Percentiles rank a stretch among this genome's conserved stretches.
phyloP scores from a whole-genome alignment of 2,113 vertebrate species.

The Etheostoma cragini region DNA sequence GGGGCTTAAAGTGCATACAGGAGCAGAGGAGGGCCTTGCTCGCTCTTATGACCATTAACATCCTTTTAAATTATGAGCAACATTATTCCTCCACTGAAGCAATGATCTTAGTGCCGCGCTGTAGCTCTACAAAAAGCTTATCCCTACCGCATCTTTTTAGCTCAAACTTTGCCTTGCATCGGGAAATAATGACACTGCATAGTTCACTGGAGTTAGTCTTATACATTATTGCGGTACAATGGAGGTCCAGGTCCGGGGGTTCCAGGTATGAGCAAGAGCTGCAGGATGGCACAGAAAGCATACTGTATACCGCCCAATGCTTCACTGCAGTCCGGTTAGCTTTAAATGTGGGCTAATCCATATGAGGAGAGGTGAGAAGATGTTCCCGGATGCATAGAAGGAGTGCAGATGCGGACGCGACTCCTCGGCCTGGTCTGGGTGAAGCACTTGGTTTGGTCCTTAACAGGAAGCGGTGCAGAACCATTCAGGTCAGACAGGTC shows the following conservation, averaged over 20 bases:
- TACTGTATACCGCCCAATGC: neutral
- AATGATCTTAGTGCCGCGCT: constrained; percentile 58
- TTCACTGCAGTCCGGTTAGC: constrained; percentile 1
- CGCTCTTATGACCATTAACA: constrained; percentile 50
- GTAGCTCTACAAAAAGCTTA: constrained; percentile 51
- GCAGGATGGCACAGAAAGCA: constrained; percentile 51
- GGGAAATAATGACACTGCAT: constrained; percentile 89
- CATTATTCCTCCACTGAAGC: constrained; percentile 63
- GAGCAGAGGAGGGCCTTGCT: constrained; percentile 69
- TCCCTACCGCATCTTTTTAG: constrained; percentile 61
- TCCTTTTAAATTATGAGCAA: constrained; percentile 55
- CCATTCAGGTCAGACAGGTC: constrained; percentile 68
- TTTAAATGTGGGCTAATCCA: constrained; percentile 42
- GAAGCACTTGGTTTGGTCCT: constrained; percentile 33
- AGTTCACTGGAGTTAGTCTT: constrained; percentile 89
- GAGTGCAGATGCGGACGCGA: constrained; percentile 15
- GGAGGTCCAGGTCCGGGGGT: constrained; percentile 54
- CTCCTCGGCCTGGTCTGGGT: constrained; percentile 26
- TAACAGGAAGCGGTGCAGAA: neutral
- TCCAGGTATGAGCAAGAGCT: constrained; percentile 18
- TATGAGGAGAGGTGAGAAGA: constrained; percentile 2
- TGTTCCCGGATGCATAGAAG: constrained; percentile 70
- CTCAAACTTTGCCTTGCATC: constrained; percentile 64
- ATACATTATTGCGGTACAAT: constrained; percentile 94
- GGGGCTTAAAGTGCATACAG: constrained; percentile 84